phyloP scores from a whole-genome alignment of 2,888 invertebrate genomes.

The Macroteleia sp. region DNA sequence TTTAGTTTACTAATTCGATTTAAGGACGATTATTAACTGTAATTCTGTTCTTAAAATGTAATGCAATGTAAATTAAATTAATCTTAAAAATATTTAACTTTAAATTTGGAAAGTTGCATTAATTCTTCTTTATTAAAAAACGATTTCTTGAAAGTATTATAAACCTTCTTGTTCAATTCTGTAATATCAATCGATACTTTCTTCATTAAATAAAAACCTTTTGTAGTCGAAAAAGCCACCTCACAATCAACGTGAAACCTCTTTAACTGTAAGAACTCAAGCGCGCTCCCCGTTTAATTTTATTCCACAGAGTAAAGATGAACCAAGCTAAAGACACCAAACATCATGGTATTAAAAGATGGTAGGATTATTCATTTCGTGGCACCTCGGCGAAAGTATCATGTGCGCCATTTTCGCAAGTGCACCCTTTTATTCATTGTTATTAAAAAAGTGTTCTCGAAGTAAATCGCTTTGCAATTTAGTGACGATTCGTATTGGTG shows the following conservation, averaged over 20 bases:
- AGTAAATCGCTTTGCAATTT: slow-evolving; percentile 61
- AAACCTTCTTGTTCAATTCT: too few relatives aligned
- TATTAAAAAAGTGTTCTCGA: slow-evolving; percentile 34
- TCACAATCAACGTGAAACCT: slow-evolving; percentile 27
- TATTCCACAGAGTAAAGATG: slow-evolving; percentile 17
- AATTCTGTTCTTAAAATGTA: too few relatives aligned
- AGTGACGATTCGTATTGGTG: slow-evolving; percentile 47
- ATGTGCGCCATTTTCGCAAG: slow-evolving; percentile 47
- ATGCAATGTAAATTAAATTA: too few relatives aligned
- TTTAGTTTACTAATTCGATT: too few relatives aligned
- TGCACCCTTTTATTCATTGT: slow-evolving; percentile 39
- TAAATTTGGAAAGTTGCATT: too few relatives aligned
- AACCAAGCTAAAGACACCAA: slow-evolving; percentile 11
- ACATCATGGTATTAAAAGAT: slow-evolving; percentile 15
- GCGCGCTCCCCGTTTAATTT: slow-evolving; percentile 20
- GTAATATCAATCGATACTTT: slow-evolving; percentile 22
- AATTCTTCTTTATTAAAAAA: too few relatives aligned
- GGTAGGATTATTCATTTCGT: slow-evolving; percentile 26
- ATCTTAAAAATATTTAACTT: too few relatives aligned
- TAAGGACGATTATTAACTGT: too few relatives aligned
- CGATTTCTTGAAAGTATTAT: too few relatives aligned
- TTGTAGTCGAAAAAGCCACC: neutral
- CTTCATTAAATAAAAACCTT: slow-evolving; percentile 40
- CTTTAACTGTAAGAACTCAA: slow-evolving; percentile 13
- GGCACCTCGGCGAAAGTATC: slow-evolving; percentile 10